These are phyloP conservation scores for Halictus quadricinctus DNA, from an alignment of 2,888 invertebrate genomes.

Conservation along the genomic window DNA sequence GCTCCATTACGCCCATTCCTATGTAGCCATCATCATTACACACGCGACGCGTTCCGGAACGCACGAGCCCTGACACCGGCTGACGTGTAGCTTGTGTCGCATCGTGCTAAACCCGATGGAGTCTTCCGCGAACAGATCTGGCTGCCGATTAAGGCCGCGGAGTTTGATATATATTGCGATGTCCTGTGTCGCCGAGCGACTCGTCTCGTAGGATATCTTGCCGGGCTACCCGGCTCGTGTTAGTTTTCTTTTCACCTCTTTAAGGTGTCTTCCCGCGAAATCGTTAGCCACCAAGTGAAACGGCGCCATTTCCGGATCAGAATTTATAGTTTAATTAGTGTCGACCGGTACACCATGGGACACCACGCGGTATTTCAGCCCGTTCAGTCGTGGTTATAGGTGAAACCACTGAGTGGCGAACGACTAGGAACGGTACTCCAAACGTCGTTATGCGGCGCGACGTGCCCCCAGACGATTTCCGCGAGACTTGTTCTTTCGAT, in stretches of 20 bases:
- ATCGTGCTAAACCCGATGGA: conserved; percentile 16
- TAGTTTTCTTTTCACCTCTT: conserved; percentile 54
- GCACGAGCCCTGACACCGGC: conserved; percentile 28
- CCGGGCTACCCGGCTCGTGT: conserved; percentile 17
- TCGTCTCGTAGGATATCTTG: conserved; percentile 29
- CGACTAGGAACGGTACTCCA: conserved; percentile 28
- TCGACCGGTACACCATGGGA: conserved; percentile 14
- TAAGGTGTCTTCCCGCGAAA: conserved; percentile 55
- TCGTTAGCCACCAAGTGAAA: conserved; percentile 49
- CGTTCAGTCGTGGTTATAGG: conserved; percentile 34
- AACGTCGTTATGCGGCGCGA: conserved; percentile 4
- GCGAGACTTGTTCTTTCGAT: conserved; percentile 21
- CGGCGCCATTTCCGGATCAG: conserved; percentile 49
- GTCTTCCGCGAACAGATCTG: conserved; percentile 56
- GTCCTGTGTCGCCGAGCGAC: conserved; percentile 29
- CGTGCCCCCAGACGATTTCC: background rate
- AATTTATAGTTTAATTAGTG: conserved; percentile 61
- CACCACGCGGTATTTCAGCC: conserved; percentile 44
- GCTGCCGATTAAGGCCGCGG: conserved; percentile 49
- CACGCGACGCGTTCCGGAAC: conserved; percentile 29
- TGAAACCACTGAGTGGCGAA: conserved; percentile 19
- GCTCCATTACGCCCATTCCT: background rate
- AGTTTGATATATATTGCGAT: conserved; percentile 52
- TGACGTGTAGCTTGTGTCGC: conserved; percentile 39
- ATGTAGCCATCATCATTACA: conserved; percentile 50